These are phyloP conservation scores for Meloidogyne hapla DNA, from an alignment of 1,140 invertebrate species.

Conservation along the genomic window DNA sequence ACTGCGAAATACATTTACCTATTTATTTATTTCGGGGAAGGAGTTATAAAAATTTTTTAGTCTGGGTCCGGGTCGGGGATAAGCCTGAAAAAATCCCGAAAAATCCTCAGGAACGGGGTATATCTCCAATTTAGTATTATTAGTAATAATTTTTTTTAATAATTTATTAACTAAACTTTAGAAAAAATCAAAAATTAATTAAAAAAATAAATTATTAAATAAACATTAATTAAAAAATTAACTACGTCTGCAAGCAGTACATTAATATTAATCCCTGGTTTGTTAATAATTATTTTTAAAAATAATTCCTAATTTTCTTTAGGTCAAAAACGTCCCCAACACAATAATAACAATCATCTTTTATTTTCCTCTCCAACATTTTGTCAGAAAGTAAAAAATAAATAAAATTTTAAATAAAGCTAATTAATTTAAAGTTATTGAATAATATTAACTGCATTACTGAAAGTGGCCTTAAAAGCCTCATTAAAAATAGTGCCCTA, in stretches of 20 bases:
- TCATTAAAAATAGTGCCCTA: neutral
- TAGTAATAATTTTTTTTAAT: too few species aligned
- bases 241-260: neutral
- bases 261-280: neutral
- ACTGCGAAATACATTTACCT: too few species aligned
- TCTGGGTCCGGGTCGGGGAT: too few species aligned
- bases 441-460: constrained; percentile 9
- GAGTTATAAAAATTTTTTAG: too few species aligned
- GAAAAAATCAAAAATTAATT: neutral
- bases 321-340: constrained; percentile 26
- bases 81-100: too few species aligned
- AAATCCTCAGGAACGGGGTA: too few species aligned
- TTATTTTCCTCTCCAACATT: neutral
- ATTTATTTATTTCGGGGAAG: too few species aligned
- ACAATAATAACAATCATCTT: neutral
- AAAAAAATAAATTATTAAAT: neutral
- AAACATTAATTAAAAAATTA: neutral
- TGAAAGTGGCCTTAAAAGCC: neutral
- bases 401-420: neutral
- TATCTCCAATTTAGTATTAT: too few species aligned
- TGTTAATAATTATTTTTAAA: neutral
- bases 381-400: neutral
- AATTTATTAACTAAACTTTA: neutral
- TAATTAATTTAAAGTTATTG: neutral
- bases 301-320: neutral